Conservation (phyloP, 1,140 invertebrate genomes). For the Drosophila navojoa region DNA sequence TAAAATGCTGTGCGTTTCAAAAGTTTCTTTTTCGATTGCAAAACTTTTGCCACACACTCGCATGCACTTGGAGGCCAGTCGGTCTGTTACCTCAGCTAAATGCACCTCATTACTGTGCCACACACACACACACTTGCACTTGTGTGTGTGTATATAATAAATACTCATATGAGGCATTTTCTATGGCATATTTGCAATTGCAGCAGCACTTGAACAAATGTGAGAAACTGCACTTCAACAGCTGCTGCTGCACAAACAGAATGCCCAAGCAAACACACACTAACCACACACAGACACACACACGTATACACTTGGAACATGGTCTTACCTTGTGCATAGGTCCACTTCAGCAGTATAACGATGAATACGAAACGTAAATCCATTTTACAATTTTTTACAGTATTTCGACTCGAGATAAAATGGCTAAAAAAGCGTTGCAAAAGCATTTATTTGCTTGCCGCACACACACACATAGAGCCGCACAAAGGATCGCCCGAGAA, state of each 20-base stretch:
- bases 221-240: conserved; percentile 65
- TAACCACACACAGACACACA: conserved; percentile 24
- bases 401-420: conserved; percentile 79
- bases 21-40: conserved; percentile 34
- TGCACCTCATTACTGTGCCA: conserved; percentile 71
- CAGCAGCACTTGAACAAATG: conserved; percentile 49
- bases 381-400: conserved; percentile 80
- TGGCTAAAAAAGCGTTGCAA: conserved; percentile 78
- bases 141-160: conserved; percentile 36
- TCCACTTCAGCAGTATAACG: conserved; percentile 83
- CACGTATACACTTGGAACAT: conserved; percentile 7
- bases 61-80: conserved; percentile 39
- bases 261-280: conserved; percentile 61
- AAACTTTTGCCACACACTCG: conserved; percentile 30
- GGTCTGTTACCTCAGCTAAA: conserved; percentile 62
- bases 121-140: conserved; percentile 12
- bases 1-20: conserved; percentile 19
- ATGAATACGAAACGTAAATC: conserved; percentile 83
- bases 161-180: conserved; percentile 60
- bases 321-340: conserved; percentile 81
- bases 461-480: conserved; percentile 35
- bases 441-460: conserved; percentile 74
- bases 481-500: conserved; percentile 16
- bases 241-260: conserved; percentile 65
- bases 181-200: conserved; percentile 75